Evolutionary conservation across 2,888 invertebrate genomes (phyloP), one percentile per base, ranked within the genome.

Genomic region (Zaprionus lineosus): DNA sequence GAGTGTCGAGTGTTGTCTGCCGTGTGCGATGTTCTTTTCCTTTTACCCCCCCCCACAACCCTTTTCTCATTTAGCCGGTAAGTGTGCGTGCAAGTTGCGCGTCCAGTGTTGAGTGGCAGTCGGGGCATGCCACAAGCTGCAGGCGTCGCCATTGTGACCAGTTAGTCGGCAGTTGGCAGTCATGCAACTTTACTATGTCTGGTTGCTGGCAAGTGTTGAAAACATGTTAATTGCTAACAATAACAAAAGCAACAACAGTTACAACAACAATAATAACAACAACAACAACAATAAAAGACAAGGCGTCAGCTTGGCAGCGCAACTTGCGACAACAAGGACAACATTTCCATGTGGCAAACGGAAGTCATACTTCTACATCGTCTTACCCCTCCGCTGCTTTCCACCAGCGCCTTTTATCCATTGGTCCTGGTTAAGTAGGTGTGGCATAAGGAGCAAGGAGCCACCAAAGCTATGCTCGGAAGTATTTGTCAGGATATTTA

Each of bases 221-320:
- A 73, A 71, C 84, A 82, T 84, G 84, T 81, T 81, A 81, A 84
- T 84, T 81, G 74, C 84, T 74, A 64, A 62, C 74, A 82, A 70
- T 64, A 84, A 74, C 78, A 84, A 66, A 33, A 73, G 52, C 62
- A 72, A 60, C 47, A 62, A 43, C 53, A 60, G 12, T 28, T 33
- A 36, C 41, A 50, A 52, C 12, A 53, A 51, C 43, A 31, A 12
- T 18, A 36, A 39, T 11, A 46, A 34, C 28, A 41, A 6, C 3
- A 46, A 46, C 33, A 46, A 29, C 31, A 51, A 48, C 15, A 48
- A 43, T 31, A 33, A n/a, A 37, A 14, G 24, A 34, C 16, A 7
- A 29, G 72, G 62, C 72, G 72, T 58, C 61, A 62, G 67, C 67
- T 47, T 36, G 72, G 24, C 52, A 44, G 67, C 72, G 53, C 66